These are phyloP conservation scores for Ferdinandea cuprea DNA, from an alignment of 2,888 invertebrate species.

Conservation along the genomic window DNA sequence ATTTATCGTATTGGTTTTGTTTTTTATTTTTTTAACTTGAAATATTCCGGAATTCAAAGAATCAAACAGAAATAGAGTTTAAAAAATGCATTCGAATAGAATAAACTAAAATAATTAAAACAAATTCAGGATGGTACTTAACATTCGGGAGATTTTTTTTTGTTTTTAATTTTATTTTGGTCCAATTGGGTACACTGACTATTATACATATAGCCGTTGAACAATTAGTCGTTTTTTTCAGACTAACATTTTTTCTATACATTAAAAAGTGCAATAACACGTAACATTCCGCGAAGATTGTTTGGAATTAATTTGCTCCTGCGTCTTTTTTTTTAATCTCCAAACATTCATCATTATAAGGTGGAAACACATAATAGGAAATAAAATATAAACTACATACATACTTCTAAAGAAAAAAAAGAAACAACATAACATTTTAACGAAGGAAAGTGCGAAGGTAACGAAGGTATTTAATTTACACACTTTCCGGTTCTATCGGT, in stretches of 20 bases:
- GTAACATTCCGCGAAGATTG: conserved; percentile 36
- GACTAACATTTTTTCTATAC: neutral
- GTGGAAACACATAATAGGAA: conserved; percentile 42
- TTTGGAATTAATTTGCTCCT: conserved; percentile 49
- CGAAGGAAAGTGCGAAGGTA: conserved; percentile 60
- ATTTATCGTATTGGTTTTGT: conserved; percentile 41
- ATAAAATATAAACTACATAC: neutral
- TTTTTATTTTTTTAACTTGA: conserved; percentile 40
- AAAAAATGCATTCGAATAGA: conserved; percentile 47
- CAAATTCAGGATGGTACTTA: conserved; percentile 4
- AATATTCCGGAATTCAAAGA: conserved; percentile 70
- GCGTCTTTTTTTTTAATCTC: conserved; percentile 30
- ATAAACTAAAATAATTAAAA: conserved; percentile 38
- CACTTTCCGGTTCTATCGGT: conserved; percentile 58
- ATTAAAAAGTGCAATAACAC: conserved; percentile 33
- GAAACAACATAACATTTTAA: conserved; percentile 50
- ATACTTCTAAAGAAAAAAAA: conserved; percentile 10
- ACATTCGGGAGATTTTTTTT: conserved; percentile 41
- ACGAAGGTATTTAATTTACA: conserved; percentile 18
- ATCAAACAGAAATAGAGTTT: conserved; percentile 45
- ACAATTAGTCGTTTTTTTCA: conserved; percentile 2
- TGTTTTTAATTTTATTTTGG: conserved; percentile 4
- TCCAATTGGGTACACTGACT: conserved; percentile 37
- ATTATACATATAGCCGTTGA: conserved; percentile 66
- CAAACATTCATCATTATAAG: conserved; percentile 52